Percentiles rank a stretch among this genome's conserved stretches.
phyloP scores from a whole-genome alignment of 92 coral and sea anemone species.

The Palythoa grandiflora region DNA sequence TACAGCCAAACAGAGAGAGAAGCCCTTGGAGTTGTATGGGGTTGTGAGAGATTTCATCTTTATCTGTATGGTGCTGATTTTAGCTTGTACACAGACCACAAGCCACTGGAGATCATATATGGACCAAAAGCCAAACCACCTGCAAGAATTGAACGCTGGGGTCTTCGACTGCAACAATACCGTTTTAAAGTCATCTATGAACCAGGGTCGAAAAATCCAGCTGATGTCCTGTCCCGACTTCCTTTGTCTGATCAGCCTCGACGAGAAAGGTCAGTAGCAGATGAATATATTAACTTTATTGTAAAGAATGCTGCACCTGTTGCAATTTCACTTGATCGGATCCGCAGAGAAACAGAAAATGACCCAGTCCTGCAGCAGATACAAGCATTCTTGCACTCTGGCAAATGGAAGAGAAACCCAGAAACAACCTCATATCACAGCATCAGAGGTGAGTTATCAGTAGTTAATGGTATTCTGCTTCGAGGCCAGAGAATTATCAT shows the following conservation, averaged over 20 bases:
- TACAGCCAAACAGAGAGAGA: slow-evolving; percentile 17
- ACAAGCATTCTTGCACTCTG: background rate
- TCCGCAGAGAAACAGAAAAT: background rate
- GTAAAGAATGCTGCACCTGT: slow-evolving; percentile 15
- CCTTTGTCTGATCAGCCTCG: slow-evolving; percentile 23
- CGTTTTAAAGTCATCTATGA: slow-evolving; percentile 20
- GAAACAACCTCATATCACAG: background rate
- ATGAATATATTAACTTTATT: slow-evolving; percentile 13
- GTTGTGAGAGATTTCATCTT: slow-evolving; percentile 57
- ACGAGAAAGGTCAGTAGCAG: slow-evolving; percentile 15
- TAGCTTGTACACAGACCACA: slow-evolving; percentile 47
- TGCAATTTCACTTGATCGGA: slow-evolving; percentile 10
- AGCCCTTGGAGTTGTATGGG: slow-evolving; percentile 56
- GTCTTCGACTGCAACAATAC: slow-evolving; percentile 43
- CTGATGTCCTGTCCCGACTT: slow-evolving; percentile 50
- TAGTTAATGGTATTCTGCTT: slow-evolving; percentile 1
- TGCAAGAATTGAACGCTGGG: slow-evolving; percentile 57
- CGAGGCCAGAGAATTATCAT: slow-evolving; percentile 15
- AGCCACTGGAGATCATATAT: slow-evolving; percentile 59
- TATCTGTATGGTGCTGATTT: slow-evolving; percentile 58
- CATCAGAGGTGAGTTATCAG: background rate
- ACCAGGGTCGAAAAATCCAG: slow-evolving; percentile 28
- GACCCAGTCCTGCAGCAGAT: slow-evolving; percentile 21
- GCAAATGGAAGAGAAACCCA: slow-evolving; percentile 3
- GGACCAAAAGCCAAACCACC: slow-evolving; percentile 49